Conservation (phyloP, 2,113 vertebrate genomes). For the Oreotrochilus melanogaster region DNA sequence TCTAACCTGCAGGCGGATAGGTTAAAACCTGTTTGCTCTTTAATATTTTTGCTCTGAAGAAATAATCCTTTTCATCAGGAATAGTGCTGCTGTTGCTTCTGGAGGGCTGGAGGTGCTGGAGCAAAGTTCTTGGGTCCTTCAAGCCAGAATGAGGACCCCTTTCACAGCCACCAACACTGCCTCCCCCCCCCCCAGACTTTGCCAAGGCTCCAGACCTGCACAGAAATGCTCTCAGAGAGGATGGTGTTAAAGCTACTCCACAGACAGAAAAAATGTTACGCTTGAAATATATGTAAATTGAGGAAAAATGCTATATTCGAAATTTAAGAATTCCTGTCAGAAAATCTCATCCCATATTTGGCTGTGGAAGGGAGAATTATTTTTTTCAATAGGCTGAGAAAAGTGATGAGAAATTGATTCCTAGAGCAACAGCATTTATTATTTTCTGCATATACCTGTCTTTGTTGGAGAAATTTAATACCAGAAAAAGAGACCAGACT, state of each 20-base stretch:
- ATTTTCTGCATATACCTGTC: neutral
- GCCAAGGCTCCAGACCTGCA: neutral
- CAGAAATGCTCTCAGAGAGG: neutral
- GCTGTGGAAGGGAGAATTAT: neutral
- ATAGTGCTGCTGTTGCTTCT: neutral
- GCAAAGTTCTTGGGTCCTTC: neutral
- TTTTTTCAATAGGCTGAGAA: neutral
- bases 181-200: neutral
- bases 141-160: neutral
- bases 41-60: neutral
- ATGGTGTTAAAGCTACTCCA: neutral
- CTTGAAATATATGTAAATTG: neutral
- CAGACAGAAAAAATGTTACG: neutral
- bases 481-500: neutral
- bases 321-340: neutral
- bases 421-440: neutral
- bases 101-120: neutral
- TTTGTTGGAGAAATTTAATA: neutral
- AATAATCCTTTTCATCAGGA: neutral
- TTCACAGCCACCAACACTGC: neutral
- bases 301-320: neutral
- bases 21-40: neutral
- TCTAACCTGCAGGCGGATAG: neutral
- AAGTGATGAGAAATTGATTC: neutral
- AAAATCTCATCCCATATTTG: neutral